phyloP scores from a whole-genome alignment of 2,888 invertebrate species.

The Agrotis puta region DNA sequence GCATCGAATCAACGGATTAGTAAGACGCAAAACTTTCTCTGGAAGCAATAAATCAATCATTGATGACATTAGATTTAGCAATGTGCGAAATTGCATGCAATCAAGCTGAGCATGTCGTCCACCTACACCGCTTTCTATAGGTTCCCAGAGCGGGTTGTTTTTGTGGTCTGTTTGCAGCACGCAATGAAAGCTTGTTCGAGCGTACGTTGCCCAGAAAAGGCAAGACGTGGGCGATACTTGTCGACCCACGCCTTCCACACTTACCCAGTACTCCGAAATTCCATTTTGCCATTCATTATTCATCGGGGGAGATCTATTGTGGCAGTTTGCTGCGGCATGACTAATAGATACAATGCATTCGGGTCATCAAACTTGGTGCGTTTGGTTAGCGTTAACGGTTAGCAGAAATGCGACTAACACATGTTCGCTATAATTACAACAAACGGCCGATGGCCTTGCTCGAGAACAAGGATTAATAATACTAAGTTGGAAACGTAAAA shows the following conservation, averaged over 20 bases:
- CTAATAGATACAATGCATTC: conserved; percentile 68
- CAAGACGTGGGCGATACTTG: conserved; percentile 71
- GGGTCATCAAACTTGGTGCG: conserved; percentile 76
- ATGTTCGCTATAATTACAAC: conserved; percentile 71
- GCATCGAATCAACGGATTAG: conserved; percentile 6
- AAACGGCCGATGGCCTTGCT: conserved; percentile 70
- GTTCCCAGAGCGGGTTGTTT: conserved; percentile 60
- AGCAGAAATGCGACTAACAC: conserved; percentile 67
- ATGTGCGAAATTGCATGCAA: conserved; percentile 67
- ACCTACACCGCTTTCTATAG: conserved; percentile 83
- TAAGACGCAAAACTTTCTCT: conserved; percentile 55
- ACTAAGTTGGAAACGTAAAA: conserved; percentile 65
- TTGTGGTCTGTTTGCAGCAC: conserved; percentile 57
- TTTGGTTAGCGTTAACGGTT: conserved; percentile 62
- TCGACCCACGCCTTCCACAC: conserved; percentile 66
- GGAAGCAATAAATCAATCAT: conserved; percentile 56
- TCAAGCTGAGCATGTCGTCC: conserved; percentile 70
- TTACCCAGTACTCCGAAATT: conserved; percentile 66
- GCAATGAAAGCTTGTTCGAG: conserved; percentile 79
- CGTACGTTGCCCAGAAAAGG: conserved; percentile 77
- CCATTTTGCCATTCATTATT: conserved; percentile 60
- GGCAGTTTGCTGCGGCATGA: conserved; percentile 57
- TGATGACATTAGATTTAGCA: conserved; percentile 40
- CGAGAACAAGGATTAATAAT: conserved; percentile 66
- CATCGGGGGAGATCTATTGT: conserved; percentile 57